Percentiles rank a stretch among this genome's conserved stretches.
phyloP scores from a whole-genome alignment of 2,888 invertebrate genomes.

The Encarsia formosa region DNA sequence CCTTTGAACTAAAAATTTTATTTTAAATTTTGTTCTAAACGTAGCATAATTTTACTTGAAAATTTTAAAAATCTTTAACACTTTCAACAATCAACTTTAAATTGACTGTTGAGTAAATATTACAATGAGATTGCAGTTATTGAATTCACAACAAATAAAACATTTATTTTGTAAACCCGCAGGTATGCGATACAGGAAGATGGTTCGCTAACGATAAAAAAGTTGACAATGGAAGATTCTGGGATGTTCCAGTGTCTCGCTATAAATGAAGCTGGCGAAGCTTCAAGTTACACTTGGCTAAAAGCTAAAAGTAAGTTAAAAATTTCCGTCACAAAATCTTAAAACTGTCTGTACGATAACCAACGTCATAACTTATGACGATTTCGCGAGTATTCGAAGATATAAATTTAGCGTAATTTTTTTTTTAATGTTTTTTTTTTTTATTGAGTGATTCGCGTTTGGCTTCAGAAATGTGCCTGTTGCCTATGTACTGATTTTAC shows the following conservation, averaged over 20 bases:
- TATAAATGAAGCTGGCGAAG: slow-evolving; percentile 84
- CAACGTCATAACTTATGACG: not conserved
- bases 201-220: slow-evolving; percentile 76
- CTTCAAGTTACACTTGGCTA: slow-evolving; percentile 85
- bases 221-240: slow-evolving; percentile 77
- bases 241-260: slow-evolving; percentile 96
- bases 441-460: slow-evolving; percentile 8
- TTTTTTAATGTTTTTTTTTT: slow-evolving; percentile 1
- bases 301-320: slow-evolving; percentile 86
- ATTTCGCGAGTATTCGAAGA: slow-evolving; percentile 10
- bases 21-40: no score
- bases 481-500: slow-evolving; percentile 14
- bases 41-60: no score
- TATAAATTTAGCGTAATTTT: not conserved
- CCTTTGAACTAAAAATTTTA: no score
- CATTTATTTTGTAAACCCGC: no score
- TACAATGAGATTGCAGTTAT: no score
- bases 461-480: not conserved
- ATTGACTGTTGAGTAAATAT: no score
- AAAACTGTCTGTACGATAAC: no score
- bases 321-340: no score
- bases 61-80: no score
- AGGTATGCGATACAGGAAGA: slow-evolving; percentile 78
- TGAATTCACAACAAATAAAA: no score
- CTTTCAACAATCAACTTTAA: no score